These are phyloP conservation scores for Macrotus californicus DNA, from an alignment of 2,113 vertebrate species.

Conservation along the genomic window DNA sequence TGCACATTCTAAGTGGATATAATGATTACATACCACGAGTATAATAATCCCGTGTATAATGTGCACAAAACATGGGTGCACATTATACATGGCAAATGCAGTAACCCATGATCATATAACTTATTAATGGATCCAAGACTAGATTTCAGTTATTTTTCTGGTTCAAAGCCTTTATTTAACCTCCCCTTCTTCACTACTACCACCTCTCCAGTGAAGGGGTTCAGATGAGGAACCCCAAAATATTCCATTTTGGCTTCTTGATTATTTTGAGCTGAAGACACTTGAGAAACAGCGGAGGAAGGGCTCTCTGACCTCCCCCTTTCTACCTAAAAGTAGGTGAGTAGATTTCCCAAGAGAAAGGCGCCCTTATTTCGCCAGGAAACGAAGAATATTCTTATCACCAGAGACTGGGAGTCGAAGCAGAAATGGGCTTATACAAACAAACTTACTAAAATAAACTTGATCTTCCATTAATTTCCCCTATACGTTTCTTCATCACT, in stretches of 20 bases:
- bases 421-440: background rate
- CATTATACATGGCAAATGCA: too few relatives aligned
- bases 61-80: too few relatives aligned
- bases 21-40: too few relatives aligned
- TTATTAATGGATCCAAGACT: background rate
- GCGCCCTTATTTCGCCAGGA: background rate
- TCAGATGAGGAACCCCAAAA: background rate
- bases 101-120: background rate
- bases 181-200: background rate
- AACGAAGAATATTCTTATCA: background rate
- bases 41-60: too few relatives aligned
- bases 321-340: background rate
- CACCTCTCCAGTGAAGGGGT: background rate
- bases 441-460: background rate
- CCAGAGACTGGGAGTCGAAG: background rate
- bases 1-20: too few relatives aligned
- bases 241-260: background rate
- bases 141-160: background rate
- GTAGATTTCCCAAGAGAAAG: background rate
- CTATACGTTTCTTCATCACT: background rate
- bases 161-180: background rate
- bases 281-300: background rate
- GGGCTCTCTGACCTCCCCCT: background rate
- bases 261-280: background rate
- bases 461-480: background rate